Base-by-base conservation (phyloP, 2,797 vertebrate species). In the Labroides dimidiatus region DNA sequence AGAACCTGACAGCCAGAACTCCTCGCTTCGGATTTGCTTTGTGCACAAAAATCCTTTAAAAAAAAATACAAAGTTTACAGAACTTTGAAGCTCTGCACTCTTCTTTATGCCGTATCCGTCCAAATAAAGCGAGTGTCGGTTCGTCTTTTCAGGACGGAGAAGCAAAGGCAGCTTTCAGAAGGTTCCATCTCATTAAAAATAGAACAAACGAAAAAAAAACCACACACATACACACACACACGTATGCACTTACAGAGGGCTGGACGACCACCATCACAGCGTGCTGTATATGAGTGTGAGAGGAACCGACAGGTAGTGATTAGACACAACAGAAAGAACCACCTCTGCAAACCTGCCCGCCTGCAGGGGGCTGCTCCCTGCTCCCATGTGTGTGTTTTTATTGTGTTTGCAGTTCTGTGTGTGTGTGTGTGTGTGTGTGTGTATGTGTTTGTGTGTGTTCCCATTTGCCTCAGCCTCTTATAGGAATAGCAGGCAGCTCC, bases 221-320 rank as follows among this genome's bases (percentile, higher is more conserved):
- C 47, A 68, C 30, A 14, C 4, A 39, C 13, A 39, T 6, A 4
- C 56, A 39, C 21, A 45, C 3, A 39, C 41, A 43, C 43, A 53
- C 13, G 52, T n/a, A 53, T 16, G 24, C 54, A 48, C 8, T 44
- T 44, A 60, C n/a, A 30, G 53, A 59, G 58, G 36, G 49, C 51
- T 67, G 45, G 23, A 55, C 59, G 17, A 55, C 72, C 77, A 80
- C 78, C 61, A 76, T 64, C 72, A 44, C 57, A 67, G 61, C 77
- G 75, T 56, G 68, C 69, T 90, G 87, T 87, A 84, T 80, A 84
- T 64, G 17, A 85, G 78, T 78, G 53, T 24, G 68, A 82, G 76
- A 80, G 11, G 5, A 81, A 85, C 48, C 77, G 88, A 91, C 88
- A 90, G 89, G 84, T 87, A 85, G 81, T 86, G 83, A 89, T 91